Conservation (phyloP, 2,888 invertebrate genomes). For the Dicycla oo region DNA sequence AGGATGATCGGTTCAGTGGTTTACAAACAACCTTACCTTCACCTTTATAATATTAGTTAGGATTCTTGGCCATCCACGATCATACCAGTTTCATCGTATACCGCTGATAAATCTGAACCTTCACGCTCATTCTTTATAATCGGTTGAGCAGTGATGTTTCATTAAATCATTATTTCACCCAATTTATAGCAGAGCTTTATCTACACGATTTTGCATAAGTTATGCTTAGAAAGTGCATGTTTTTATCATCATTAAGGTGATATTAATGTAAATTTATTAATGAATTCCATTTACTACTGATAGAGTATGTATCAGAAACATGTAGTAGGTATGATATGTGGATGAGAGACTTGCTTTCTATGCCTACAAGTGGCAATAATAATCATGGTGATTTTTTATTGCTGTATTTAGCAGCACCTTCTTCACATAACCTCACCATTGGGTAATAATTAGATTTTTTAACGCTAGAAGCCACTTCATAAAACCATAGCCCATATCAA, state of each 20-base stretch:
- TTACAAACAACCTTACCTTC: too few relatives aligned
- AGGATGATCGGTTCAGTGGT: too few relatives aligned
- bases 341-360: conserved; percentile 24
- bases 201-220: background rate
- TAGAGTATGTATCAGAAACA: background rate
- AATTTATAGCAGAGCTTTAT: background rate
- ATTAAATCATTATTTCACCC: background rate
- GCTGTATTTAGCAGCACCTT: background rate
- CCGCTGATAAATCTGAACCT: background rate
- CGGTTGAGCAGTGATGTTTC: background rate
- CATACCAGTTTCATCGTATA: conserved; percentile 26
- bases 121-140: background rate
- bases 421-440: too few relatives aligned
- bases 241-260: background rate
- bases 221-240: conserved; percentile 18
- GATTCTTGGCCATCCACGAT: conserved; percentile 15
- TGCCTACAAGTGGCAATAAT: background rate
- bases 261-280: background rate
- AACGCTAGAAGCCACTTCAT: background rate
- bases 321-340: conserved; percentile 2
- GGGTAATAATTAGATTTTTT: background rate
- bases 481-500: background rate
- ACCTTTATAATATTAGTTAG: too few relatives aligned
- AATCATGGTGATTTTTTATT: conserved; percentile 2
- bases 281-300: background rate